Conservation (phyloP, 2,797 vertebrate genomes). For the Sebastes itinus region DNA sequence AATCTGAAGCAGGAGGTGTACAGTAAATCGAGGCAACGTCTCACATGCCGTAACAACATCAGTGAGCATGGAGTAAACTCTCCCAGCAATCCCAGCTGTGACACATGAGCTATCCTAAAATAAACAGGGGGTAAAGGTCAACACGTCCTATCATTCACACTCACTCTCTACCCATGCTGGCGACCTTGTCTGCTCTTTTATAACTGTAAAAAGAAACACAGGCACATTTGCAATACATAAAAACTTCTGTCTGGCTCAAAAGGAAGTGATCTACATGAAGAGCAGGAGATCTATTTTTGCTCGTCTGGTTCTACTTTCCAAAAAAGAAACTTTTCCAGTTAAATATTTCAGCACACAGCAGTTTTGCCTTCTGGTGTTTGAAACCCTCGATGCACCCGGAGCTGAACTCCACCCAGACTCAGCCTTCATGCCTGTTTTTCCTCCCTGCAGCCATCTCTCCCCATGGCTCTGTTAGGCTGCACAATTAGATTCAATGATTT, state of each 20-base stretch:
- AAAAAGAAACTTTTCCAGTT: not conserved
- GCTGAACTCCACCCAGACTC: conserved; percentile 28
- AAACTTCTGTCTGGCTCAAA: not conserved
- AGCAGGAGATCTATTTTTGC: not conserved
- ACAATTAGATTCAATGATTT: conserved; percentile 67
- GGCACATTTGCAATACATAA: not conserved
- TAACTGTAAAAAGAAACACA: not conserved
- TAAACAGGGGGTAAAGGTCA: conserved; percentile 75
- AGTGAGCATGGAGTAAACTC: conserved; percentile 29
- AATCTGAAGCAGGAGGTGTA: conserved; percentile 9
- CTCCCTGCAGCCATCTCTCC: conserved; percentile 33
- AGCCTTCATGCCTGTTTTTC: conserved; percentile 17
- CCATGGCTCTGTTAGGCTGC: conserved; percentile 10
- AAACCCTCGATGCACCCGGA: not conserved
- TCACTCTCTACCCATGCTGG: not conserved
- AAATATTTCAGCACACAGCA: conserved; percentile 22
- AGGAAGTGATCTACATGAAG: not conserved
- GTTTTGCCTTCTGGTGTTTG: conserved; percentile 19
- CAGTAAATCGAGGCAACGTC: conserved; percentile 22
- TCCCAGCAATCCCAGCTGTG: conserved; percentile 70
- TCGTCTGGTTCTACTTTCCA: not conserved
- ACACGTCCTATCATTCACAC: conserved; percentile 20
- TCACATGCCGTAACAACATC: conserved; percentile 41
- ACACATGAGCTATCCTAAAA: conserved; percentile 80
- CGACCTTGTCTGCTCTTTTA: not conserved